Evolutionary conservation across 2,888 invertebrate species (phyloP), one percentile per base, ranked within the genome.

Genomic region (Caradrina clavipalpis): DNA sequence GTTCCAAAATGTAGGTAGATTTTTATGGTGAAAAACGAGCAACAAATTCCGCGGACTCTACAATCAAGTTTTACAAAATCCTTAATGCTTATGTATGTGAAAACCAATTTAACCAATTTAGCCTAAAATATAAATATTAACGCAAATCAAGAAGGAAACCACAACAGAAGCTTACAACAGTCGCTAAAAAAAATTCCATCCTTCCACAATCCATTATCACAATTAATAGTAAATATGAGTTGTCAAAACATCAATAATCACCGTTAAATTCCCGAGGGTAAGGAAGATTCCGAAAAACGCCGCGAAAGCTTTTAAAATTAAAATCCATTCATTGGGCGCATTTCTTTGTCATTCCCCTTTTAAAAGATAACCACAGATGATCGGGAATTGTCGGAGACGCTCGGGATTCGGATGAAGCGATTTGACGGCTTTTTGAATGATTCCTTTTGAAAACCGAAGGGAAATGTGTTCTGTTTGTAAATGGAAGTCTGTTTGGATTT

Each of bases 201-300:
- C 21, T 35, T 45, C 45, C 31, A 72, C 78, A 81, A 85, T 89
- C 91, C 90, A 91, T 92, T 91, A 90, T 78, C 78, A 83, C 86
- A 89, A 90, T 90, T 90, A 90, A 87, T 87, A 83, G 85, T 85
- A 82, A 84, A 84, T 87, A 87, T 86, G 83, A 88, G 86, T 89
- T 92, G 95, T 95, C 95, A 95, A 93, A 95, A 95, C 95, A 95
- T 94, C 94, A 95, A 95, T 94, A 94, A 93, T 92, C 91, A 87
- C 86, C 81, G 83, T 77, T 74, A 70, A 74, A 65, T 66, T 90
- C 93, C 95, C 95, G 85, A 47, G 76, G 92, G 94, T 85, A 69
- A 88, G 85, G 85, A 86, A 88, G 92, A 92, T 91, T 90, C 91
- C 88, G 90, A 91, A 90, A 89, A 93, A 90, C 91, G 91, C 89